phyloP scores from a whole-genome alignment of 2,888 invertebrate species.

The Busseola fusca region DNA sequence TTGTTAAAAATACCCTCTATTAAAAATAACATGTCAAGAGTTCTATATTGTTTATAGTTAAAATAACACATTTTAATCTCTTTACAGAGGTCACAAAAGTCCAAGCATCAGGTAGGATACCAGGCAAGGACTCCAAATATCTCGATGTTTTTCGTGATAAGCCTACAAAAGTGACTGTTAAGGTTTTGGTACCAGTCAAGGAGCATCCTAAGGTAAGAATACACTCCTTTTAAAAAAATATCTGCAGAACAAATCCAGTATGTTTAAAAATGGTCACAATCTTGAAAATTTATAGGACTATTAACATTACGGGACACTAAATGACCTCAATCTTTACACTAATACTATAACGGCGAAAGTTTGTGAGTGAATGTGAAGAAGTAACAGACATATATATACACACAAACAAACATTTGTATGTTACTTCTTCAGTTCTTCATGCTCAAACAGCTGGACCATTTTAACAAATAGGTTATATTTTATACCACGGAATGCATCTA shows the following conservation, averaged over 20 bases:
- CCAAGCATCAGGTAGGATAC: conserved; percentile 91
- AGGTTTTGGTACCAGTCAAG: conserved; percentile 92
- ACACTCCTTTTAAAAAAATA: background rate
- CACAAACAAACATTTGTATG: no score
- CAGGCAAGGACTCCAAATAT: conserved; percentile 91
- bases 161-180: conserved; percentile 92
- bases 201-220: conserved; percentile 91
- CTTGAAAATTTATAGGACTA: background rate
- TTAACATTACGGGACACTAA: background rate
- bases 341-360: no score
- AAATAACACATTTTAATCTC: background rate
- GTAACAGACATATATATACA: no score
- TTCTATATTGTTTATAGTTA: background rate
- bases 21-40: no score
- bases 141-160: conserved; percentile 94
- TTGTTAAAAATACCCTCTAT: background rate
- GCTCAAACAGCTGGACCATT: no score
- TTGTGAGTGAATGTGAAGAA: no score
- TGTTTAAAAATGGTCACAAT: background rate
- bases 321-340: background rate
- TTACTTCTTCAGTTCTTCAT: no score
- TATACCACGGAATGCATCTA: no score
- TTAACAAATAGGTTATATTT: no score
- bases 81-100: conserved; percentile 92
- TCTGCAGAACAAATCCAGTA: background rate